A percentile compares a stretch with the other conserved stretches of the same genome.
phyloP scores from a whole-genome alignment of 2,113 vertebrate genomes.

The Phyllostomus discolor region DNA sequence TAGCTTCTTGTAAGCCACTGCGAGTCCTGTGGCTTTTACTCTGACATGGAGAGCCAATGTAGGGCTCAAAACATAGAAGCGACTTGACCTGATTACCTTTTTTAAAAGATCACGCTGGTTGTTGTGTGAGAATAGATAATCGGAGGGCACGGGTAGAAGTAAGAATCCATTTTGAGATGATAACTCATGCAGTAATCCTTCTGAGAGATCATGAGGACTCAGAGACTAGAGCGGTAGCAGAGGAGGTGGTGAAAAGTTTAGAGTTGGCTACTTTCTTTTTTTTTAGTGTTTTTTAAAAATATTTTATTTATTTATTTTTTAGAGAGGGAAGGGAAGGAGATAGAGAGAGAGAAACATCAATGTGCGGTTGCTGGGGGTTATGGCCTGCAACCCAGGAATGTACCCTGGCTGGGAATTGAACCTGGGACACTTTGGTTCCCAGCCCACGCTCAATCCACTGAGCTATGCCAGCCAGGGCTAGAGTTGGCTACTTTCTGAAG shows the following conservation, averaged over 20 bases:
- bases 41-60: not conserved
- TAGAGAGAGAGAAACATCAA: too few species aligned
- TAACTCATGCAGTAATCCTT: not conserved
- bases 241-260: not conserved
- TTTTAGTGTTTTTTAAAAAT: too few species aligned
- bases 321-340: too few species aligned
- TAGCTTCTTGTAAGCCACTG: not conserved
- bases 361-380: too few species aligned
- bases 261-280: not conserved
- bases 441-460: too few species aligned
- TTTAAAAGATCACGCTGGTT: not conserved
- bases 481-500: not conserved
- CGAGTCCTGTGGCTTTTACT: not conserved
- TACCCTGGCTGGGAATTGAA: too few species aligned
- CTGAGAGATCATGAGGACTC: not conserved
- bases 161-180: not conserved
- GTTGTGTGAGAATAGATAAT: not conserved
- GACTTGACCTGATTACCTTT: not conserved
- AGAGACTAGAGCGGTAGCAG: not conserved
- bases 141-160: not conserved
- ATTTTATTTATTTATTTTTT: too few species aligned
- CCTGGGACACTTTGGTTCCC: too few species aligned
- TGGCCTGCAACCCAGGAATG: too few species aligned
- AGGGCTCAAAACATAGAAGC: not conserved
- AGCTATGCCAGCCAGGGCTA: too few species aligned